These are phyloP conservation scores for Diorhabda sublineata DNA, from an alignment of 1,140 invertebrate species.

Conservation along the genomic window DNA sequence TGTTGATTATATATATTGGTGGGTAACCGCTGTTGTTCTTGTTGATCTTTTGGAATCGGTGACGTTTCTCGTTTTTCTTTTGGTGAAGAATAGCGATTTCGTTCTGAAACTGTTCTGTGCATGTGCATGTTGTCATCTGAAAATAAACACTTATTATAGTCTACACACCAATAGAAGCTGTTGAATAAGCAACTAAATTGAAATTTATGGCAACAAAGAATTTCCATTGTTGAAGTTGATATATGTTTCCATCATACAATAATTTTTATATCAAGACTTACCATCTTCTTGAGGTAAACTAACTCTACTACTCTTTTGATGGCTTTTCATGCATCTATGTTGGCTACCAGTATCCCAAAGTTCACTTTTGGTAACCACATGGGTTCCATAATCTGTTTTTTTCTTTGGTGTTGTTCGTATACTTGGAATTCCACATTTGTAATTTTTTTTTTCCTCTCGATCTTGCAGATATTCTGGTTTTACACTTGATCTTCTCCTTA, in stretches of 20 bases:
- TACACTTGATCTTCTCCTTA: conserved; percentile 29
- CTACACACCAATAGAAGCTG: not conserved
- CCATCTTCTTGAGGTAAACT: conserved; percentile 39
- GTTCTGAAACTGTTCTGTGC: conserved; percentile 44
- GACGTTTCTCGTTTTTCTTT: conserved; percentile 38
- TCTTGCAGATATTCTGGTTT: conserved; percentile 19
- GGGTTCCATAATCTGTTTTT: conserved; percentile 42
- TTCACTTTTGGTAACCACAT: conserved; percentile 46
- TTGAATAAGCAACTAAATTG: not conserved
- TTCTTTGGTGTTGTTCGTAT: conserved; percentile 37
- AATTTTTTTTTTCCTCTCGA: conserved; percentile 28
- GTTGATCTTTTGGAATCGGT: conserved; percentile 28
- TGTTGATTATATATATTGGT: conserved; percentile 46
- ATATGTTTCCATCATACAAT: too few species aligned
- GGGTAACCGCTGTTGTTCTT: conserved; percentile 4
- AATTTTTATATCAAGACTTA: conserved; percentile 11
- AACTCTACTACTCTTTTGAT: conserved; percentile 38
- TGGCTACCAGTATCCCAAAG: conserved; percentile 46
- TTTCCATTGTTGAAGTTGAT: too few species aligned
- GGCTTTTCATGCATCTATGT: conserved; percentile 38
- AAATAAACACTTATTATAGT: conserved; percentile 13
- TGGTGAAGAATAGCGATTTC: conserved; percentile 36
- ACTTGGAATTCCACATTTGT: conserved; percentile 34
- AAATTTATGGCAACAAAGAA: not conserved
- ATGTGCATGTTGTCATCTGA: conserved; percentile 35